These are phyloP conservation scores for Melinaea marsaeus DNA, from an alignment of 2,888 invertebrate species.

Conservation along the genomic window DNA sequence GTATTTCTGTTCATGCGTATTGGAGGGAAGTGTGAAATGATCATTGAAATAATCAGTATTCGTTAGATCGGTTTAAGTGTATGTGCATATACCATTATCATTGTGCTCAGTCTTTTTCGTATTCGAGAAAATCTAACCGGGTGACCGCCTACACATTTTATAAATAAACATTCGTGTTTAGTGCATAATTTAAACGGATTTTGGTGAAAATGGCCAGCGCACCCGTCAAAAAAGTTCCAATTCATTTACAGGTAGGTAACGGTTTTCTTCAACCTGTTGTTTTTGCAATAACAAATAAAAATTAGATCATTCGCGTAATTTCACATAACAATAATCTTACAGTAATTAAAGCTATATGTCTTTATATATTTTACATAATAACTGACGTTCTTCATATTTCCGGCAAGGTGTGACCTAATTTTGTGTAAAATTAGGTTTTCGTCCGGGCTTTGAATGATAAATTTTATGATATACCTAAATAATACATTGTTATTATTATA, in stretches of 20 bases:
- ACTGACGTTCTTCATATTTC: conserved; percentile 28
- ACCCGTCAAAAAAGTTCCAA: conserved; percentile 96
- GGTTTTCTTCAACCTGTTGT: conserved; percentile 55
- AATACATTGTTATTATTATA: background rate
- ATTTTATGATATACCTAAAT: background rate
- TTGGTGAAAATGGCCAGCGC: conserved; percentile 79
- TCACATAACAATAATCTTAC: no score
- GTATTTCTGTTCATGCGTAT: conserved; percentile 64
- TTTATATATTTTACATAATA: background rate
- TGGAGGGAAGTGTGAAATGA: conserved; percentile 56
- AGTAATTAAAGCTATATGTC: no score
- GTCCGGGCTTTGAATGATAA: conserved; percentile 29
- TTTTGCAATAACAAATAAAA: conserved; percentile 32
- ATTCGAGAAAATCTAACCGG: conserved; percentile 46
- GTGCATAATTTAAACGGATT: conserved; percentile 57
- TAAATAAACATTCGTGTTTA: conserved; percentile 61
- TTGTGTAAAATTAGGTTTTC: conserved; percentile 38
- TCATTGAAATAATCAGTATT: conserved; percentile 50
- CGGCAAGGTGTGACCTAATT: conserved; percentile 50
- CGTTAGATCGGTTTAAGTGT: conserved; percentile 51
- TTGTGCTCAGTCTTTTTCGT: conserved; percentile 25
- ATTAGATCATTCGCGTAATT: background rate
- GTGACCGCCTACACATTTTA: conserved; percentile 60
- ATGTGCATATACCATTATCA: conserved; percentile 41
- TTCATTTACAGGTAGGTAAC: conserved; percentile 90